Evolutionary conservation across 2,888 invertebrate genomes (phyloP).

Genomic region (Escarpia spicata): DNA sequence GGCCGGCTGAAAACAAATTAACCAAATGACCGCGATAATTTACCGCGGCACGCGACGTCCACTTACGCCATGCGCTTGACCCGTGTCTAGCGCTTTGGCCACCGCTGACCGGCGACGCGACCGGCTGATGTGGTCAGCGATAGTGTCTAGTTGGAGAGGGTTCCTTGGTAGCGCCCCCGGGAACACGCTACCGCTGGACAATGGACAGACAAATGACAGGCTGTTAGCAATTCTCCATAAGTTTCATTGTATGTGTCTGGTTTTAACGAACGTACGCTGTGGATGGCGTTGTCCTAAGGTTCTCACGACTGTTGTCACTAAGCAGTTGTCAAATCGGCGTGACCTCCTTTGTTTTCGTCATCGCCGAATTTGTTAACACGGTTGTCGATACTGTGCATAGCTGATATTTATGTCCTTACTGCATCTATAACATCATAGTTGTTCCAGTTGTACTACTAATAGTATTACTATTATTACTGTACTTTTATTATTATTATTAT

Average conservation of each 20-base stretch:
- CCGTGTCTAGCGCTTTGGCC: not conserved
- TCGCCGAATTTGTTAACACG: too few relatives aligned
- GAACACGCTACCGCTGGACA: not conserved
- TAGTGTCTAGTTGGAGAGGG: not conserved
- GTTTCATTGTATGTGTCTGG: not conserved
- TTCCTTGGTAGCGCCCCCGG: not conserved
- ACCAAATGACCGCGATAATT: not conserved
- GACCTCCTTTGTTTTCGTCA: not conserved
- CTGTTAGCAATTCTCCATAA: not conserved
- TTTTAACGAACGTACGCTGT: not conserved
- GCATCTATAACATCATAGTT: too few relatives aligned
- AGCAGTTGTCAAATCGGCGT: not conserved
- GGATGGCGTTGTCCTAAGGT: not conserved
- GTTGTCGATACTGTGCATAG: too few relatives aligned
- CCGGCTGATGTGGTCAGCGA: not conserved
- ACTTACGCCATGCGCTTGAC: not conserved
- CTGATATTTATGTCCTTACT: too few relatives aligned
- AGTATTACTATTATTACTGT: too few relatives aligned
- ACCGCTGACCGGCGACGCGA: not conserved
- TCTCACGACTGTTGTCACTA: not conserved
- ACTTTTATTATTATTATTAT: too few relatives aligned
- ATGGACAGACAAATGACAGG: slow-evolving; percentile 3
- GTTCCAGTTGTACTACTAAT: too few relatives aligned
- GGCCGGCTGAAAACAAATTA: slow-evolving; percentile 9
- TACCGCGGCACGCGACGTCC: not conserved